Evolutionary conservation across 2,888 invertebrate genomes (phyloP), one percentile per base, ranked within the genome.

Genomic region (Omphaloscelis lunosa): DNA sequence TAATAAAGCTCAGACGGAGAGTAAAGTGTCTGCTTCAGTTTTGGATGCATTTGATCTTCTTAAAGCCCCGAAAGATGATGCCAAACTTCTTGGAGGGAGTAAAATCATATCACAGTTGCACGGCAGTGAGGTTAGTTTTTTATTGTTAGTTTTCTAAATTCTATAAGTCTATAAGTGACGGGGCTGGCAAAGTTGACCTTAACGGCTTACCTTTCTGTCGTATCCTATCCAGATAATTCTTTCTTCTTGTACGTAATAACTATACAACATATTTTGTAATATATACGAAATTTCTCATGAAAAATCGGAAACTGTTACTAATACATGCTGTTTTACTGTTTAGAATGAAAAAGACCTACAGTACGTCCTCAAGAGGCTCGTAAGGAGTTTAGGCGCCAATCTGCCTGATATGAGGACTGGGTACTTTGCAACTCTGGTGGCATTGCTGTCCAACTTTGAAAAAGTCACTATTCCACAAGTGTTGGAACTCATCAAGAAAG

Each of bases 381-480:
- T 98, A 6, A 96, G 98, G 86, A 98, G 98, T 81, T 94, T 98
- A 80, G 98, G 98, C 53, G 97, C 98, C 2, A 97, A 98, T 34
- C 96, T 97, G 59, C 96, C 97, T 39, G 95, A 96, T 39, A 97
- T 98, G 51, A 97, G 98, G 86, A 97, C 97, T 77, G 98, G 98
- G 41, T 98, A 97, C 93, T 98, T 97, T 91, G 97, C 97, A 0
- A 97, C 97, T 17, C 95, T 98, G 23, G 97, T 97, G n/a, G 97
- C 97, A 11, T 93, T 98, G 75, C 92, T 98, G 20, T 94, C 93
- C 62, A 94, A 96, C 71, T 94, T 96, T 77, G 93, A 96, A 2
- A 93, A 97, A 68, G 93, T 97, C 0, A 93, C 96, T 23, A 91
- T 97, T 1, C 89, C 96, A 11, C 94, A 97, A 62, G 91, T 98